These are phyloP conservation scores for Drosophila fulvimacula DNA, from an alignment of 2,888 invertebrate species.

Conservation along the genomic window DNA sequence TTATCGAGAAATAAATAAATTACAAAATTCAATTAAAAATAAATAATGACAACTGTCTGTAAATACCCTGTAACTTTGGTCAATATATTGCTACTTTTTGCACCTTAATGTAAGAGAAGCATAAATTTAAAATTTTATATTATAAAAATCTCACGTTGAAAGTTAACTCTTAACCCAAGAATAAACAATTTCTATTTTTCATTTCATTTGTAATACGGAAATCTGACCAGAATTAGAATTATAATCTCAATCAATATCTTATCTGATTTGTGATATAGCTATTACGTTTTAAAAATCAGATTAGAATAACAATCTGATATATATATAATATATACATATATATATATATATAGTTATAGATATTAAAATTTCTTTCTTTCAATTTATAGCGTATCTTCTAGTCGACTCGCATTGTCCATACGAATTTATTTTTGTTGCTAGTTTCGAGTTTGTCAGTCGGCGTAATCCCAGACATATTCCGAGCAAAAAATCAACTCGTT, in stretches of 20 bases:
- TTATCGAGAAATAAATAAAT: not conserved
- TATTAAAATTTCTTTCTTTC: no score
- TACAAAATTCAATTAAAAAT: no score
- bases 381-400: not conserved
- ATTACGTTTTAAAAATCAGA: not conserved
- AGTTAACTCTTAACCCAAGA: not conserved
- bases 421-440: constrained; percentile 27
- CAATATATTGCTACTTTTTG: no score
- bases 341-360: no score
- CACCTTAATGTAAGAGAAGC: no score
- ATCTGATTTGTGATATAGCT: not conserved
- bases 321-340: no score
- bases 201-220: not conserved
- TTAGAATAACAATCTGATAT: no score
- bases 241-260: not conserved
- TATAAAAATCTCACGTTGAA: no score
- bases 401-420: not conserved
- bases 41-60: not conserved
- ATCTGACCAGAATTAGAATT: no score
- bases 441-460: constrained; percentile 39
- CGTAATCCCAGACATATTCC: constrained; percentile 47
- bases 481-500: constrained; percentile 19
- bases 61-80: not conserved
- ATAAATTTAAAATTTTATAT: no score
- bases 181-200: not conserved